Conservation (phyloP, 1,140 invertebrate species). For the Drosophila repleta region DNA sequence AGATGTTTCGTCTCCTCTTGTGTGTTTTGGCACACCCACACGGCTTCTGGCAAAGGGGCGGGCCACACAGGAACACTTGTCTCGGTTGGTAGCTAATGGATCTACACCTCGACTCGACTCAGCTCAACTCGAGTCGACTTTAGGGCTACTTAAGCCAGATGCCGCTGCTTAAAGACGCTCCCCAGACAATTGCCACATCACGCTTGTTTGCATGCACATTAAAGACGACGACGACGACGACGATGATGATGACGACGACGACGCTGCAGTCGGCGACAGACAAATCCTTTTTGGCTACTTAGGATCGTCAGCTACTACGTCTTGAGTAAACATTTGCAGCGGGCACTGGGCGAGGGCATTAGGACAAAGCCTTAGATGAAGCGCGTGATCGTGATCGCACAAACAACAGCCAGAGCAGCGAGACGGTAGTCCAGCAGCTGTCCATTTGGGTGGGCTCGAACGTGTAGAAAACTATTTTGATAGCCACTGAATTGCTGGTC, state of each 20-base stretch:
- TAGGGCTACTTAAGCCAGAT: slow-evolving; percentile 52
- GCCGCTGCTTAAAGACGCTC: slow-evolving; percentile 43
- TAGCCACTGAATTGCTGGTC: slow-evolving; percentile 61
- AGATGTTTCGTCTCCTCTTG: background rate
- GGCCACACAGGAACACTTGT: slow-evolving; percentile 43
- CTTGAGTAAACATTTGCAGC: slow-evolving; percentile 75
- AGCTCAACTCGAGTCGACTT: too few species aligned
- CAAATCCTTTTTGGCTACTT: slow-evolving; percentile 78
- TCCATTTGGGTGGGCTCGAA: slow-evolving; percentile 76
- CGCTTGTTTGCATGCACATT: slow-evolving; percentile 79
- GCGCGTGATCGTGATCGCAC: slow-evolving; percentile 77
- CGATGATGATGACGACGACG: background rate
- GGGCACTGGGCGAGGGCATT: slow-evolving; percentile 60
- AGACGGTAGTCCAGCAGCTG: slow-evolving; percentile 30
- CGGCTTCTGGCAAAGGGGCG: slow-evolving; percentile 1
- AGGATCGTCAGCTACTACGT: slow-evolving; percentile 47
- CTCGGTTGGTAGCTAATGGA: slow-evolving; percentile 71
- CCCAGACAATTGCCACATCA: slow-evolving; percentile 78
- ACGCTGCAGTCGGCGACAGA: slow-evolving; percentile 35
- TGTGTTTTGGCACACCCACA: slow-evolving; percentile 22
- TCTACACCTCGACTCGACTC: slow-evolving; percentile 61
- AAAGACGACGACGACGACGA: slow-evolving; percentile 55
- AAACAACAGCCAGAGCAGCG: slow-evolving; percentile 31
- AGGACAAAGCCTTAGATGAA: slow-evolving; percentile 55
- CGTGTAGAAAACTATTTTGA: slow-evolving; percentile 76